Evolutionary conservation across 2,113 vertebrate genomes (phyloP), one percentile per base, ranked within the genome.

Genomic region (Caloenas nicobarica): DNA sequence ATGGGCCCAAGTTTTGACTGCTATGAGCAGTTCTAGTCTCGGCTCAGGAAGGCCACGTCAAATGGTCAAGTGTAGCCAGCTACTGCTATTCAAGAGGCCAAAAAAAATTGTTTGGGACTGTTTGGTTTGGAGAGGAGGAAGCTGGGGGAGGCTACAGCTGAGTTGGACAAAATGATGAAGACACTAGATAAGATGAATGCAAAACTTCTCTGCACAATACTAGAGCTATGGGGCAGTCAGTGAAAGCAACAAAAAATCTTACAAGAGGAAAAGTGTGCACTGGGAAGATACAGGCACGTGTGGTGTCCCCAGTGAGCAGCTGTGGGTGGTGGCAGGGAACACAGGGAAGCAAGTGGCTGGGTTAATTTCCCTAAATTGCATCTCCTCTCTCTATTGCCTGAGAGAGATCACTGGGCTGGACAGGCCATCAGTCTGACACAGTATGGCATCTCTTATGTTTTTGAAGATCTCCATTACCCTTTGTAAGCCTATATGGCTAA

Each of bases 371-470:
- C 66, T 25, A 11, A 44, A 61, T 6, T 16, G 11, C 16, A 38
- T 10, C 24, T 65, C 9, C 44, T 33, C 33, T 76, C 31, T 58
- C 29, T 23, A 13, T 5, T 54, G n/a, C 53, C 48, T 2, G 10
- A 33, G 33, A 28, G 33, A 28, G 10, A 40, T 22, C 1, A 0
- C 34, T 8, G 29, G 11, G 58, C 36, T 68, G 38, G 29, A 34
- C n/a, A 28, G 62, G 34, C 23, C n/a, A 2, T 23, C 16, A 9
- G 15, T 38, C 61, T 51, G 31, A 33, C 53, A 50, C 29, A 13
- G 13, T 2, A 29, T 0, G 1, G 48, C 46, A 36, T 26, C 51
- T 60, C 42, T 38, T 28, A 12, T 0, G 5, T 4, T 46, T 79
- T 4, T 79, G 12, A 58, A 64, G 29, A 15, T 57, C 50, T 25